Evolutionary conservation across 2,888 invertebrate species (phyloP), one percentile per base, ranked within the genome.

Genomic region (Brenthis ino): DNA sequence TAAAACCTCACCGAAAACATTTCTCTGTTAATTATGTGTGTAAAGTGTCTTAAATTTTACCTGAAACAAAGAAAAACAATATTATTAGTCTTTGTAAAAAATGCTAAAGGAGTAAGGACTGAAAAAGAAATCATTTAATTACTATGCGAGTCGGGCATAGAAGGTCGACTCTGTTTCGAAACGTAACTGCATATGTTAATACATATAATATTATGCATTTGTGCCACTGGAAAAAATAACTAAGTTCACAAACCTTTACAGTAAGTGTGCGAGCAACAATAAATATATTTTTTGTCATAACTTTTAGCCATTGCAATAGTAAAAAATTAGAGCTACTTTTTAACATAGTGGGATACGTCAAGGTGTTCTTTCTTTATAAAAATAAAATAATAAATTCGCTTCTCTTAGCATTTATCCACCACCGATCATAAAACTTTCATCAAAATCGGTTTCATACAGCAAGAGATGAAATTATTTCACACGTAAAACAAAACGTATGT

Each of bases 81-180:
- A 56, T 67, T 47, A 67, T 14, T 43, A 60, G 37, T 28, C 50
- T 33, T 48, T 63, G 6, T 48, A 54, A 58, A 65, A 47, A 54
- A 66, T 47, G 20, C 50, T 16, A 16, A 16, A 16, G 16, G 16
- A 16, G 16, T 67, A 51, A 66, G 58, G 55, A 71, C 54, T 43
- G 50, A 53, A 65, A 80, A 81, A 77, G 75, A 80, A 82, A 81
- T 76, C 78, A 81, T 80, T 76, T 76, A 79, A 79, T 79, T 76
- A 80, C 77, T 76, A 80, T 81, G 74, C 80, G 73, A 76, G 79
- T 75, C 79, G 76, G 77, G 77, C 80, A 82, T 76, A 82, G 86
- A 89, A 90, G 89, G 90, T 84, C 84, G 79, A 72, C 75, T 77
- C 68, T 74, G 80, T 90, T 86, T 87, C 86, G 86, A 88, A 88